Percentiles rank a stretch among this genome's conserved stretches.
Evolutionary conservation across 2,113 vertebrate species (phyloP).

Genomic region (Nipponia nippon): DNA sequence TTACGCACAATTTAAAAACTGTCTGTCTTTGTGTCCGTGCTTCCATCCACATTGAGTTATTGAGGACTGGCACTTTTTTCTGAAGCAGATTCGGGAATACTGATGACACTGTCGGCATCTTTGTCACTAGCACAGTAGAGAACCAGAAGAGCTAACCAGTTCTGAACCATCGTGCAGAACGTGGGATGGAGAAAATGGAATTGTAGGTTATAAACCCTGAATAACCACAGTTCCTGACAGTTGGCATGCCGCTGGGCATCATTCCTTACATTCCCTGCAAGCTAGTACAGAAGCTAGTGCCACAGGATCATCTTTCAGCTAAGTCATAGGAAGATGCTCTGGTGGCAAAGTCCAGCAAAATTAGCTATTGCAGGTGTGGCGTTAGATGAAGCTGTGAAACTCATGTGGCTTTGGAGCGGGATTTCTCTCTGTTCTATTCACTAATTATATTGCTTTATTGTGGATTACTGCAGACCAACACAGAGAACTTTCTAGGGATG

Average conservation of each 20-base stretch:
- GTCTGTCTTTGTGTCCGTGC: rapidly evolving
- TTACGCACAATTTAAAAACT: not conserved
- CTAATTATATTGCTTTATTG: not conserved
- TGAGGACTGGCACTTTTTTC: not conserved
- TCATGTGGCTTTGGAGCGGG: not conserved
- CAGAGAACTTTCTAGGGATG: not conserved
- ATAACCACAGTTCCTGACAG: not conserved
- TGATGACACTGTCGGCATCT: not conserved
- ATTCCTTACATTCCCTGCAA: not conserved
- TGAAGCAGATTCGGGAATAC: not conserved
- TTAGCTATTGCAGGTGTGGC: not conserved
- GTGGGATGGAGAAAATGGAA: not conserved
- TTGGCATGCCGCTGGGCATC: not conserved
- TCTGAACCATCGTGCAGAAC: not conserved
- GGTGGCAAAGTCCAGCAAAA: not conserved
- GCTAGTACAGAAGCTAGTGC: not conserved
- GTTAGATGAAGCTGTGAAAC: not conserved
- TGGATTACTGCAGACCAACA: not conserved
- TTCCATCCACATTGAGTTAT: not conserved
- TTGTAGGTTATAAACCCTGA: not conserved
- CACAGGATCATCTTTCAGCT: not conserved
- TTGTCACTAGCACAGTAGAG: not conserved
- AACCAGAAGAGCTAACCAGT: not conserved
- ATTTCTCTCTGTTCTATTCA: not conserved
- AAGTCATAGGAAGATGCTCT: not conserved